Conservation (phyloP, 2,113 vertebrate genomes). For the Xenopus tropicalis region DNA sequence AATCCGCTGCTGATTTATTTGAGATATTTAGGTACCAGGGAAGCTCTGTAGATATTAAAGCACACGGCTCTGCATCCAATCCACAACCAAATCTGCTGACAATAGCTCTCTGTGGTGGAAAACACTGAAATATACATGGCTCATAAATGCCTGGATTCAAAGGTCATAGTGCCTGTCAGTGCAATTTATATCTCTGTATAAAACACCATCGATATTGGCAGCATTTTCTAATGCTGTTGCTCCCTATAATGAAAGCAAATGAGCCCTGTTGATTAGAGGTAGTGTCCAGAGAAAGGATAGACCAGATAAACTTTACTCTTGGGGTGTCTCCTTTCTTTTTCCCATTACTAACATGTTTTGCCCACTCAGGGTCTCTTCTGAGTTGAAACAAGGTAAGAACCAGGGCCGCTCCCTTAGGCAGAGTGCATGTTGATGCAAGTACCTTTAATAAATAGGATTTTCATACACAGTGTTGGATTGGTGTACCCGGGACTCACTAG, state of each 20-base stretch:
- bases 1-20: slow-evolving; percentile 20
- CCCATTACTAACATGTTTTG: too few relatives aligned
- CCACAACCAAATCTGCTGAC: slow-evolving; percentile 31
- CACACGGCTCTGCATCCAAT: slow-evolving; percentile 11
- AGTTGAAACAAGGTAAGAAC: too few relatives aligned
- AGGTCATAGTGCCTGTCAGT: slow-evolving; percentile 35
- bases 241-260: neutral
- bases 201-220: slow-evolving; percentile 26
- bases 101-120: slow-evolving; percentile 35
- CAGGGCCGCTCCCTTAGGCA: too few relatives aligned
- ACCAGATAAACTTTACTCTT: too few relatives aligned
- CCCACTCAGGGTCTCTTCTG: too few relatives aligned
- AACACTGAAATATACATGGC: slow-evolving; percentile 35
- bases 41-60: slow-evolving; percentile 33
- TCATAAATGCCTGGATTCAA: slow-evolving; percentile 37
- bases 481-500: too few relatives aligned
- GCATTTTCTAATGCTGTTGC: slow-evolving; percentile 1
- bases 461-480: too few relatives aligned
- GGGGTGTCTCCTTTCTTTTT: too few relatives aligned
- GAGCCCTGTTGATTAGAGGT: neutral
- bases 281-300: too few relatives aligned
- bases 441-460: too few relatives aligned
- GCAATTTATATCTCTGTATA: slow-evolving; percentile 36
- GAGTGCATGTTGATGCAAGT: too few relatives aligned
- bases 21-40: slow-evolving; percentile 23